Conservation (phyloP, 2,888 invertebrate genomes). For the Tenthredo livida region DNA sequence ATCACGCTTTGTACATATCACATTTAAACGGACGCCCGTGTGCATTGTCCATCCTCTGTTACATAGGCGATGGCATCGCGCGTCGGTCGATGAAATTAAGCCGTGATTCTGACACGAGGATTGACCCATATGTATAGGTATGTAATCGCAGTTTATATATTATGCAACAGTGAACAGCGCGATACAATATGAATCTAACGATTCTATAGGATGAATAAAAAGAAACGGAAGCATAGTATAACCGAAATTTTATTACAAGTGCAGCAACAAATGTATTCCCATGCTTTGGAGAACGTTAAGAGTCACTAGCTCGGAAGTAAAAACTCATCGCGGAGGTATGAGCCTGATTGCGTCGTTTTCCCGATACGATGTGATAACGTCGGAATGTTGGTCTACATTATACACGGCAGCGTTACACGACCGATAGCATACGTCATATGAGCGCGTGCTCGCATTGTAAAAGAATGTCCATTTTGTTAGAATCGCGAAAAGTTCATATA, state of each 20-base stretch:
- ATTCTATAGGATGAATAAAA: background rate
- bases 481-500: background rate
- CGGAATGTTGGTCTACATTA: conserved; percentile 47
- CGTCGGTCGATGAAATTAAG: background rate
- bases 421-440: conserved; percentile 17
- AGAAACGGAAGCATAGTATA: background rate
- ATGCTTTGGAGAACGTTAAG: background rate
- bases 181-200: background rate
- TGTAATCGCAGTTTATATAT: conserved; percentile 1
- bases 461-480: background rate
- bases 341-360: conserved; percentile 27
- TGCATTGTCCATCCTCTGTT: background rate
- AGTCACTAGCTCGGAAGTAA: conserved; percentile 14
- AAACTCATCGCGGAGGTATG: conserved; percentile 52
- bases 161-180: background rate
- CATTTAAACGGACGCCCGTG: background rate
- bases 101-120: background rate
- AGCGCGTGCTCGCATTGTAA: background rate
- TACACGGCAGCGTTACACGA: background rate
- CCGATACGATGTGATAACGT: conserved; percentile 50
- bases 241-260: background rate
- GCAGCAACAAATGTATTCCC: background rate
- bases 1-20: background rate
- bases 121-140: background rate
- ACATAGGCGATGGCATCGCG: background rate